A percentile compares a stretch with the other conserved stretches of the same genome.
Conservation (phyloP, 2,113 vertebrate genomes). For the Brachyhypopomus occidentalis region DNA sequence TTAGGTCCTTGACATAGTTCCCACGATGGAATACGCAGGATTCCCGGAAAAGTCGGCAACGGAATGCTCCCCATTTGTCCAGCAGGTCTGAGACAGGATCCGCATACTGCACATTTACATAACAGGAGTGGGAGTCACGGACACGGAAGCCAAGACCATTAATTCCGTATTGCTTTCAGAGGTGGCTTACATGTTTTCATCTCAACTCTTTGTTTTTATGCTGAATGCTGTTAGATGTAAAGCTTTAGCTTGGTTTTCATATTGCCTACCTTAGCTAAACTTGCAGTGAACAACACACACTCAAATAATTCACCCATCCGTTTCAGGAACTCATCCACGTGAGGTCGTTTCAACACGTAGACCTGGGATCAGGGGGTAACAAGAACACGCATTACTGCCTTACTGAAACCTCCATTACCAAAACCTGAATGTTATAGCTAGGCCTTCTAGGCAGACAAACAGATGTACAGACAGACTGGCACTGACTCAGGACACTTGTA, state of each 20-base stretch:
- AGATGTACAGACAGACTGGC: neutral
- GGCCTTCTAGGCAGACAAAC: neutral
- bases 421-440: neutral
- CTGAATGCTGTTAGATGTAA: neutral
- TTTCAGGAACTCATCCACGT: conserved; percentile 92
- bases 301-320: conserved; percentile 97
- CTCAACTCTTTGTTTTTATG: neutral
- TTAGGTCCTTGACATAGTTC: conserved; percentile 97
- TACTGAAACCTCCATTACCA: neutral
- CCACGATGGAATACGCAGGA: conserved; percentile 95
- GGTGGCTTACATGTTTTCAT: neutral
- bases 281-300: conserved; percentile 96
- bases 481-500: neutral
- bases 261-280: conserved; percentile 88
- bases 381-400: neutral
- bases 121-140: no score
- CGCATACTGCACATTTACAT: conserved; percentile 78
- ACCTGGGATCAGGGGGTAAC: conserved; percentile 75
- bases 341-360: conserved; percentile 92
- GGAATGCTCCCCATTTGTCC: conserved; percentile 94
- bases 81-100: conserved; percentile 93
- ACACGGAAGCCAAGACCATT: neutral
- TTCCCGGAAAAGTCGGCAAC: conserved; percentile 90
- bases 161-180: neutral
- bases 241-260: conserved; percentile 33